A percentile compares a stretch with the other conserved stretches of the same genome.
Conservation (phyloP, 1,140 invertebrate genomes). For the Sweltsa coloradensis region DNA sequence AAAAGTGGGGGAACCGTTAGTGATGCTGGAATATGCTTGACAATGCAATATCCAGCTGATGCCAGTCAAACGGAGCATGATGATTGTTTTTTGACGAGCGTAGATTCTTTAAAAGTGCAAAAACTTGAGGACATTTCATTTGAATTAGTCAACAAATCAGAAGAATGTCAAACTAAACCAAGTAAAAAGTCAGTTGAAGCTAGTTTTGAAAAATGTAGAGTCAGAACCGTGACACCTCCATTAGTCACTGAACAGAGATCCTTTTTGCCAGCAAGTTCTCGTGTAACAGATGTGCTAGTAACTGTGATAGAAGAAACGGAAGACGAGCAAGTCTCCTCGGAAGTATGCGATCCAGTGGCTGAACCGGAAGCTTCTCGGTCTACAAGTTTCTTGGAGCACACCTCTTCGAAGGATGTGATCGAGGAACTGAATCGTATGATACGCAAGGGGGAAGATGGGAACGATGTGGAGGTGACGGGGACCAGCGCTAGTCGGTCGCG, state of each 20-base stretch:
- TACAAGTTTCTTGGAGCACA: conserved; percentile 53
- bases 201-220: too few species aligned
- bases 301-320: conserved; percentile 12
- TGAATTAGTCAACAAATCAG: too few species aligned
- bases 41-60: too few species aligned
- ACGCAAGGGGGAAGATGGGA: conserved; percentile 36
- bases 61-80: too few species aligned
- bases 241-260: conserved; percentile 5
- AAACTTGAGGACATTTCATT: too few species aligned
- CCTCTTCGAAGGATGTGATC: conserved; percentile 62
- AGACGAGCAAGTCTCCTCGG: conserved; percentile 5
- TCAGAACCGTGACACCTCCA: too few species aligned
- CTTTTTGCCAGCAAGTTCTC: not conserved
- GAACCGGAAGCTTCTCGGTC: conserved; percentile 20
- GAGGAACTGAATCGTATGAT: conserved; percentile 63
- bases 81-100: too few species aligned
- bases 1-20: too few species aligned
- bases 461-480: conserved; percentile 23
- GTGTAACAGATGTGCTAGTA: conserved; percentile 3
- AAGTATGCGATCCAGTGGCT: not conserved
- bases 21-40: too few species aligned
- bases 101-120: too few species aligned
- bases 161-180: too few species aligned
- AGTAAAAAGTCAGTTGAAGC: too few species aligned
- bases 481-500: conserved; percentile 6